Base-by-base conservation (phyloP, 2,113 vertebrate species). In the Spilogale gracilis region DNA sequence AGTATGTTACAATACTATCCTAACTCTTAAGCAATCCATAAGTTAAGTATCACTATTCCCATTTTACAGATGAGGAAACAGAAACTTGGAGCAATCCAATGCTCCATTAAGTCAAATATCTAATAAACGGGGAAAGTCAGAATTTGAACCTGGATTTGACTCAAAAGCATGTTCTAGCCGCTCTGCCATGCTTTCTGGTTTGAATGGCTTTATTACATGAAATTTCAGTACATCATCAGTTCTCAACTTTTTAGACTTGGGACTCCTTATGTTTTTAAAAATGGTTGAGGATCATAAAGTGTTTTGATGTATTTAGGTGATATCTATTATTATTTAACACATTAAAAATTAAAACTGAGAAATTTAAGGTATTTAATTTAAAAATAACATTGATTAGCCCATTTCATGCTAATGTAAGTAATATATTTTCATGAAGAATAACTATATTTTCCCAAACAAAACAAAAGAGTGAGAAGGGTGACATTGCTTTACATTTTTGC, bases 401-500 rank as follows among this genome's bases (percentile, higher is more conserved):
- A 84, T 81, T 83, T 91, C 43, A 76, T 84, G 23, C 16, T 95
- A 89, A 65, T 10, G 38, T 54, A 88, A 94, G 30, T 50, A 81
- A 95, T 7, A 73, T 52, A 50, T 65, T 92, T 82, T 81, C 65
- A 58, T 32, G n/a, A 18, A 83, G 84, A 95, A 80, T 86, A 78
- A 79, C 20, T 67, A 18, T 38, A 82, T 86, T 89, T 92, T 95
- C 45, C 9, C 69, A 88, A 93, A 74, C 48, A 63, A 93, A 93
- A 56, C 48, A 73, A 93, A 91, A 56, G 71, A 84, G 27, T 89
- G 71, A 85, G 65, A 85, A 95, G 50, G 78, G 1, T 89, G 67
- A 92, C 80, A 76, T 82, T 97, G 83, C 88, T 96, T 96, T 78
- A 86, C 25, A 86, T 91, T 89, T 98, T 94, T 80, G 65, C 58